Conservation (phyloP, 2,888 invertebrate genomes). For the Rhamnusium bicolor region DNA sequence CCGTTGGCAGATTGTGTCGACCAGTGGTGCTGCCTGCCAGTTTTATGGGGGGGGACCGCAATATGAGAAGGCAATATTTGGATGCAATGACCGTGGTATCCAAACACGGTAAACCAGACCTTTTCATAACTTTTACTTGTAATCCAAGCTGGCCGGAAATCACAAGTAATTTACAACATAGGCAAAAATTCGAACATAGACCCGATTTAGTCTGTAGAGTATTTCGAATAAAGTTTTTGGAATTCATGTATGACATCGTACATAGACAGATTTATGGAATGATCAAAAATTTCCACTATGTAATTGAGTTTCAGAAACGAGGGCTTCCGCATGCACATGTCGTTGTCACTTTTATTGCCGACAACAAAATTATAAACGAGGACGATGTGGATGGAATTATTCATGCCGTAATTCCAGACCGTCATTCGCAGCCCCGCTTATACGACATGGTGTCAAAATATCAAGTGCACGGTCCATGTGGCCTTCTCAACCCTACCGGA, state of each 20-base stretch:
- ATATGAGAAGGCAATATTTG: constrained; percentile 16
- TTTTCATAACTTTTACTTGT: constrained; percentile 47
- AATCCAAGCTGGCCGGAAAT: constrained; percentile 48
- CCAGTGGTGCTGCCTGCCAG: too few relatives aligned
- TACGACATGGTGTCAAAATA: too few relatives aligned
- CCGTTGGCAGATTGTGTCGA: too few relatives aligned
- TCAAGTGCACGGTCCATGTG: too few relatives aligned
- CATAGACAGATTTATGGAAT: constrained; percentile 34
- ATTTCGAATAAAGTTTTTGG: constrained; percentile 23
- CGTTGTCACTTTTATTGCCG: too few relatives aligned
- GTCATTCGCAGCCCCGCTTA: too few relatives aligned
- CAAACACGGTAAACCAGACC: constrained; percentile 38
- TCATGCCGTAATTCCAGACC: too few relatives aligned
- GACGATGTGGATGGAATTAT: too few relatives aligned
- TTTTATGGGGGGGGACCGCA: constrained; percentile 18
- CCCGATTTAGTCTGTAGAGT: constrained; percentile 35
- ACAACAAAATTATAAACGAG: too few relatives aligned
- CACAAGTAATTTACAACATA: background rate
- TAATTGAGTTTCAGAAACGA: constrained; percentile 40
- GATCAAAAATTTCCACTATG: constrained; percentile 34
- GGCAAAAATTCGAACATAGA: constrained; percentile 30
- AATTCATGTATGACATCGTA: constrained; percentile 35
- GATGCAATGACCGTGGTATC: constrained; percentile 34
- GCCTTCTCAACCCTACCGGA: too few relatives aligned
- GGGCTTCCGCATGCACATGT: constrained; percentile 39